These are phyloP conservation scores for Python bivittatus DNA, from an alignment of 2,113 vertebrate genomes.

Conservation along the genomic window DNA sequence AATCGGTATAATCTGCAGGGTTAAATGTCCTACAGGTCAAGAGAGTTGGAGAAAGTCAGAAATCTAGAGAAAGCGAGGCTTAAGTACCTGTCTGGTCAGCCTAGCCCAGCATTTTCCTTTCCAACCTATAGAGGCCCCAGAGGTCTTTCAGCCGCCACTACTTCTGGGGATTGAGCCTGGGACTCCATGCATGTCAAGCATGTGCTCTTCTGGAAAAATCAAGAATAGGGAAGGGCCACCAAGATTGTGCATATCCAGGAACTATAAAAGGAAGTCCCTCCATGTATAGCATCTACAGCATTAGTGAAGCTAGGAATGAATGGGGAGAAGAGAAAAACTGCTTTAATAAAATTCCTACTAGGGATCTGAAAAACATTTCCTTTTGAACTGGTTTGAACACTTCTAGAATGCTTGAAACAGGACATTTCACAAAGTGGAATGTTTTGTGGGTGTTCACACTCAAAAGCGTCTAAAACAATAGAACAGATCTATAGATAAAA, in stretches of 20 bases:
- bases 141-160: background rate
- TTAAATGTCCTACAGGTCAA: constrained; percentile 86
- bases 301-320: too few species aligned
- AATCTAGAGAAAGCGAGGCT: constrained; percentile 42
- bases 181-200: background rate
- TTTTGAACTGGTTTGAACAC: background rate
- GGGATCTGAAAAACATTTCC: background rate
- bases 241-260: background rate
- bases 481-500: background rate
- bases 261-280: too few species aligned
- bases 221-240: background rate
- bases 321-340: background rate
- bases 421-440: background rate
- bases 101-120: background rate
- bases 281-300: background rate
- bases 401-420: background rate
- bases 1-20: constrained; percentile 87
- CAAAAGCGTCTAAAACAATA: background rate
- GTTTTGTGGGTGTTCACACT: background rate
- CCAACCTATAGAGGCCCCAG: background rate
- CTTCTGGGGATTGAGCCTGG: background rate
- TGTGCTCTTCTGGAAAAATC: background rate
- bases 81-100: background rate
- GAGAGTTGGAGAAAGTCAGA: constrained; percentile 62
- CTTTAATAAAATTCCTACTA: background rate